These are phyloP conservation scores for Micrastur ruficollis DNA, from an alignment of 2,797 vertebrate species.

Conservation along the genomic window DNA sequence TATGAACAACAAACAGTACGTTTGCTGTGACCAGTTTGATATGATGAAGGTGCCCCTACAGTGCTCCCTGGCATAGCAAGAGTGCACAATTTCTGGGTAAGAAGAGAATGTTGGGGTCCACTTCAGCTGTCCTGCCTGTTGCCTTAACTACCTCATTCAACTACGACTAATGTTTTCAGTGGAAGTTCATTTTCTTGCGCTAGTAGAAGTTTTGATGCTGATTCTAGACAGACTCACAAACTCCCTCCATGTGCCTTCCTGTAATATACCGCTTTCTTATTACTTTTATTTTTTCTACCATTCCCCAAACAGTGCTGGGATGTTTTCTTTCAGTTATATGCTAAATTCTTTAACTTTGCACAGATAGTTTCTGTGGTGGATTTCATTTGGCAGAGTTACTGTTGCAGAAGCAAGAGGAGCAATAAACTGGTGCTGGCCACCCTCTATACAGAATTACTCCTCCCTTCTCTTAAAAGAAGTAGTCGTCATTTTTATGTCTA, in stretches of 20 bases:
- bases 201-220: conserved; percentile 1
- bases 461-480: neutral
- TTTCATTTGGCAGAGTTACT: neutral
- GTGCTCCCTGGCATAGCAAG: neutral
- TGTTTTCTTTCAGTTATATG: neutral
- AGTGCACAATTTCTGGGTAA: neutral
- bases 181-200: neutral
- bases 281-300: conserved; percentile 31
- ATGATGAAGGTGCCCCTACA: neutral
- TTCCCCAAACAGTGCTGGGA: conserved; percentile 30
- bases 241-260: neutral
- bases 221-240: conserved; percentile 7
- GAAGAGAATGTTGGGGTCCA: neutral
- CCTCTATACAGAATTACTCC: neutral
- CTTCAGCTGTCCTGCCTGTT: neutral
- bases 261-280: neutral
- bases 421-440: neutral
- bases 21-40: neutral
- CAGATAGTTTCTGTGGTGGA: neutral
- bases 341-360: conserved; percentile 35
- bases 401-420: neutral
- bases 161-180: neutral
- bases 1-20: rapidly evolving
- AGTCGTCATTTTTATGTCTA: neutral
- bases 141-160: neutral